Conservation (phyloP, 2,888 invertebrate genomes). For the Tetragnatha montana region DNA sequence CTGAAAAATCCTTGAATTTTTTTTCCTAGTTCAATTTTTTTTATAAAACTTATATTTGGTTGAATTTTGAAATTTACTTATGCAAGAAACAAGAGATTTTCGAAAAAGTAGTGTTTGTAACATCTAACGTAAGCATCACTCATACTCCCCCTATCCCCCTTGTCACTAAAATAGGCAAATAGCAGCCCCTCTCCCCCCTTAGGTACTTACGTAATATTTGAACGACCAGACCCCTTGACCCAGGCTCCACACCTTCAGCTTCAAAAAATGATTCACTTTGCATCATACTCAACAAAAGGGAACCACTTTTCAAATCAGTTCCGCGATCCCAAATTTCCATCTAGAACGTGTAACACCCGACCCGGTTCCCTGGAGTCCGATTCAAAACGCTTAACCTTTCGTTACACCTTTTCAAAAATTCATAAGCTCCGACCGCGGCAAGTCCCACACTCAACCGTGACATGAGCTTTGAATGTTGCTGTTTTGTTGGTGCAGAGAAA, state of each 20-base stretch:
- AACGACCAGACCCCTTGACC: too few species aligned
- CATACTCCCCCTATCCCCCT: too few species aligned
- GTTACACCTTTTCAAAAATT: background rate
- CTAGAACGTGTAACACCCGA: background rate
- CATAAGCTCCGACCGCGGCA: background rate
- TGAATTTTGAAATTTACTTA: too few species aligned
- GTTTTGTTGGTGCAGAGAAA: background rate
- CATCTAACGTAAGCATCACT: too few species aligned
- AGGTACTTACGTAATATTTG: too few species aligned
- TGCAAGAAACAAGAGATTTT: too few species aligned
- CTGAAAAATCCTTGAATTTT: too few species aligned
- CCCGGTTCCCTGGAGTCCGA: background rate
- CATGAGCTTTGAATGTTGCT: background rate
- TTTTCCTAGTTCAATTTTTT: too few species aligned
- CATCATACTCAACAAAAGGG: background rate
- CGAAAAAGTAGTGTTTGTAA: too few species aligned
- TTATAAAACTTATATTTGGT: too few species aligned
- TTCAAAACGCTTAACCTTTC: background rate
- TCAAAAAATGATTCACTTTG: background rate
- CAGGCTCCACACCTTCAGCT: background rate
- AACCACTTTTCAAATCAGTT: background rate
- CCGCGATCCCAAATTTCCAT: background rate
- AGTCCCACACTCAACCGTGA: background rate
- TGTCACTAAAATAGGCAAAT: too few species aligned
- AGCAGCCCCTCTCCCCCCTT: too few species aligned